These are phyloP conservation scores for Muscidifurax raptorellus DNA, from an alignment of 1,140 invertebrate genomes.

Conservation along the genomic window DNA sequence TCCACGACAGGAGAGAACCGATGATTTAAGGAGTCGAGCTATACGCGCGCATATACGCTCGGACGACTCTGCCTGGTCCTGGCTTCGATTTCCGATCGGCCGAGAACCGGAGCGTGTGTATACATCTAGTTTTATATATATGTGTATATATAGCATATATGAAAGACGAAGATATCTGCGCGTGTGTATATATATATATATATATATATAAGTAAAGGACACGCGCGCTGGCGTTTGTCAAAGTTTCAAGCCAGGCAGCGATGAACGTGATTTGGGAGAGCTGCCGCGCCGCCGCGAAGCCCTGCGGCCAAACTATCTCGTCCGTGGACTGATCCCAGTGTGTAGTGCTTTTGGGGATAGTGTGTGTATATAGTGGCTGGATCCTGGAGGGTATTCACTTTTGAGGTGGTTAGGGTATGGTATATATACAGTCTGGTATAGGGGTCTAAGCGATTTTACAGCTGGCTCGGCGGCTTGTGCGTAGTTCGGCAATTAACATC, in stretches of 20 bases:
- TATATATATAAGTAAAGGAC: background rate
- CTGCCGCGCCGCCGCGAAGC: background rate
- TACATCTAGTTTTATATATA: no score
- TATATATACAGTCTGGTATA: no score
- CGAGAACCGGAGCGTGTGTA: background rate
- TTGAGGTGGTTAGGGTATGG: no score
- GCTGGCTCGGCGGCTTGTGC: no score
- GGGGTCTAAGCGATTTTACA: no score
- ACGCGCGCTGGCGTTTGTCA: conserved; percentile 29
- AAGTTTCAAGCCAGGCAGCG: conserved; percentile 30
- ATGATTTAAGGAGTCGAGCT: conserved; percentile 44
- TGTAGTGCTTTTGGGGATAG: background rate
- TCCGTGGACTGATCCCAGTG: background rate
- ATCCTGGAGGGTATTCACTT: no score
- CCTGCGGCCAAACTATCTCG: background rate
- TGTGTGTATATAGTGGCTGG: no score
- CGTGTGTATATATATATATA: background rate
- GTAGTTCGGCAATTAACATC: no score
- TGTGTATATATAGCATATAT: no score
- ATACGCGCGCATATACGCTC: background rate
- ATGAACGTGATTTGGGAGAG: background rate
- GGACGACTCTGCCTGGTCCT: background rate
- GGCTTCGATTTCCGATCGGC: conserved; percentile 38
- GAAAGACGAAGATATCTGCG: background rate
- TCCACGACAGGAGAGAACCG: conserved; percentile 2